Percentiles rank a stretch among this genome's conserved stretches.
These are phyloP conservation scores for Malurus alboscapulatus DNA, from an alignment of 2,113 vertebrate species.

Conservation along the genomic window DNA sequence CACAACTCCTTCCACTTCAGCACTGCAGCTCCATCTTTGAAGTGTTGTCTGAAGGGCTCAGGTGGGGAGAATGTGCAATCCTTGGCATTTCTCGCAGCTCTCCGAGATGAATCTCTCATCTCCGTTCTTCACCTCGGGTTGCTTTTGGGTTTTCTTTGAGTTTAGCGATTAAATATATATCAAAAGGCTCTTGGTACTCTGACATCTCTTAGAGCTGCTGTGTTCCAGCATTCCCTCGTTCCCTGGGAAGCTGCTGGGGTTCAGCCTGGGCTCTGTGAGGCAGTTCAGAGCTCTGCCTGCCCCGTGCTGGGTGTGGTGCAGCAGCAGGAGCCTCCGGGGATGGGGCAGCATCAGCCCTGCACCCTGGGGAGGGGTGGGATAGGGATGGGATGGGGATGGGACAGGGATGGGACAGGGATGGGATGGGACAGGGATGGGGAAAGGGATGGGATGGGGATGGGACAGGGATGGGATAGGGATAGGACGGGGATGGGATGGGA, in stretches of 20 bases:
- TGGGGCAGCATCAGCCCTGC: background rate
- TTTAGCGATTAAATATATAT: slow-evolving; percentile 59
- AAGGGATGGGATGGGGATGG: too few species aligned
- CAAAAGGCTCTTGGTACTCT: background rate
- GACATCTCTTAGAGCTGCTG: background rate
- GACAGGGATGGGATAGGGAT: too few species aligned
- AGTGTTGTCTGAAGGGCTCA: background rate
- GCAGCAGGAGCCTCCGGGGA: background rate
- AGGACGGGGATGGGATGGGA: too few species aligned
- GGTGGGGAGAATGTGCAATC: background rate
- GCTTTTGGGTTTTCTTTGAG: slow-evolving; percentile 30
- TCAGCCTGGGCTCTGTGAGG: background rate
- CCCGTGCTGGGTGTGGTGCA: background rate
- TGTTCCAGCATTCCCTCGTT: background rate
- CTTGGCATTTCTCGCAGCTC: background rate
- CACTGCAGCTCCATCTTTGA: background rate
- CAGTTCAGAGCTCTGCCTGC: accelerated
- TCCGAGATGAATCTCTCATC: background rate
- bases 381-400: too few species aligned
- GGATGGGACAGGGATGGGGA: too few species aligned
- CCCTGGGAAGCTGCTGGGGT: background rate
- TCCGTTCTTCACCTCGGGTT: background rate
- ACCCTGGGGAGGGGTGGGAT: background rate
- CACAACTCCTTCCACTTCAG: background rate
- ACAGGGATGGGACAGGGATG: too few species aligned